Conservation (phyloP, 1,140 invertebrate genomes). For the Orius laevigatus region DNA sequence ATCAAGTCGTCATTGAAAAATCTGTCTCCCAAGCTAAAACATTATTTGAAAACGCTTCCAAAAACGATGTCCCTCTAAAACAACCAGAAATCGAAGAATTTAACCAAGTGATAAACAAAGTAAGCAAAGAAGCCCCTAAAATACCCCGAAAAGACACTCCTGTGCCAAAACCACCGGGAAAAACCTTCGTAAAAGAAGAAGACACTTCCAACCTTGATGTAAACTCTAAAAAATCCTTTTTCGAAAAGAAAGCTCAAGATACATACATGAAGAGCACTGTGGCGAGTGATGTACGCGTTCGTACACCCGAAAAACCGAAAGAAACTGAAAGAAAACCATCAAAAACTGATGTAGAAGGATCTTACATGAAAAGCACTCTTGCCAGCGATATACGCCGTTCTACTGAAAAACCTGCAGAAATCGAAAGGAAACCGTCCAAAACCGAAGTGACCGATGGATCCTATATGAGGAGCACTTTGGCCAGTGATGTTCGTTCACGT, state of each 20-base stretch:
- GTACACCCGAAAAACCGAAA: neutral
- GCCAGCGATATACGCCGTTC: neutral
- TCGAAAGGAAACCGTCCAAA: slow-evolving; percentile 1
- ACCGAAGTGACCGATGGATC: slow-evolving; percentile 8
- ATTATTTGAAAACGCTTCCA: slow-evolving; percentile 44
- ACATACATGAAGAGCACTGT: slow-evolving; percentile 9
- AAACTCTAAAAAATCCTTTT: slow-evolving; percentile 19
- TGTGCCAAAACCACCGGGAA: slow-evolving; percentile 10
- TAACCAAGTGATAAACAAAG: neutral
- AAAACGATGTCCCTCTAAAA: slow-evolving; percentile 18
- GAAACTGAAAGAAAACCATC: neutral
- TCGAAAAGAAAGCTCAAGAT: slow-evolving; percentile 20
- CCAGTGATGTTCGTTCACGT: neutral
- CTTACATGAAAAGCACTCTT: neutral
- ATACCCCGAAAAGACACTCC: neutral
- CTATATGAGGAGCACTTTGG: slow-evolving; percentile 5
- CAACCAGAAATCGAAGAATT: slow-evolving; percentile 20
- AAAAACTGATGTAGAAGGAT: neutral
- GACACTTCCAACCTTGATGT: slow-evolving; percentile 10
- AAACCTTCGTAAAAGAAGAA: slow-evolving; percentile 13
- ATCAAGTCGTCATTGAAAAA: slow-evolving; percentile 31
- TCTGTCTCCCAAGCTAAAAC: slow-evolving; percentile 44
- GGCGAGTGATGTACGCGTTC: neutral
- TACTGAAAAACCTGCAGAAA: neutral
- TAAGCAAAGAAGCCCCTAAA: neutral